Conservation (phyloP, 2,113 vertebrate species). For the Amblyornis subalaris region DNA sequence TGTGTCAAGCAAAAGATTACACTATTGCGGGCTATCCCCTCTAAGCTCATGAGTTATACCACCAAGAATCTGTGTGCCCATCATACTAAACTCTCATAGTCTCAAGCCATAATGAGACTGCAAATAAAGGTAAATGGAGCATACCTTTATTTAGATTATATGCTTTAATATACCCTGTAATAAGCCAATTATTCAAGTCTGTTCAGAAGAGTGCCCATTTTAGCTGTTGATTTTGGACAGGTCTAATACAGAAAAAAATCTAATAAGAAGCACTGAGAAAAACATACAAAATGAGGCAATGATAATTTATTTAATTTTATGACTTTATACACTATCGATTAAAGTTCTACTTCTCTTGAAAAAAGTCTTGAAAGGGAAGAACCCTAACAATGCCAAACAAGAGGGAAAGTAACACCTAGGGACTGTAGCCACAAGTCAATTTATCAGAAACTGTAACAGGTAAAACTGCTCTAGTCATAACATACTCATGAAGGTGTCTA, state of each 20-base stretch:
- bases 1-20: neutral
- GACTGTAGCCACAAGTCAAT: neutral
- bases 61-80: neutral
- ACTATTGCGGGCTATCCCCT: neutral
- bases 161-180: conserved; percentile 30
- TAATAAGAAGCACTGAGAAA: neutral
- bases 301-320: neutral
- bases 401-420: neutral
- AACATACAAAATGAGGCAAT: neutral
- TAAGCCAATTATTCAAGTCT: conserved; percentile 33
- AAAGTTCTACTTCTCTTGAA: neutral
- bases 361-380: neutral
- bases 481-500: neutral
- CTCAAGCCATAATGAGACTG: neutral
- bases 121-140: conserved; percentile 34
- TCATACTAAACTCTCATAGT: neutral
- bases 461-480: neutral
- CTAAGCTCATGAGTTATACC: neutral
- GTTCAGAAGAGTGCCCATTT: neutral
- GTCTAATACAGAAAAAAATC: neutral
- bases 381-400: neutral
- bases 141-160: conserved; percentile 42
- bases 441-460: neutral
- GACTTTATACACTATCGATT: neutral
- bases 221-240: neutral